Percentiles rank a stretch among this genome's conserved stretches.
phyloP scores from a whole-genome alignment of 2,113 vertebrate species.

The Pseudorhombus dupliciocellatus region DNA sequence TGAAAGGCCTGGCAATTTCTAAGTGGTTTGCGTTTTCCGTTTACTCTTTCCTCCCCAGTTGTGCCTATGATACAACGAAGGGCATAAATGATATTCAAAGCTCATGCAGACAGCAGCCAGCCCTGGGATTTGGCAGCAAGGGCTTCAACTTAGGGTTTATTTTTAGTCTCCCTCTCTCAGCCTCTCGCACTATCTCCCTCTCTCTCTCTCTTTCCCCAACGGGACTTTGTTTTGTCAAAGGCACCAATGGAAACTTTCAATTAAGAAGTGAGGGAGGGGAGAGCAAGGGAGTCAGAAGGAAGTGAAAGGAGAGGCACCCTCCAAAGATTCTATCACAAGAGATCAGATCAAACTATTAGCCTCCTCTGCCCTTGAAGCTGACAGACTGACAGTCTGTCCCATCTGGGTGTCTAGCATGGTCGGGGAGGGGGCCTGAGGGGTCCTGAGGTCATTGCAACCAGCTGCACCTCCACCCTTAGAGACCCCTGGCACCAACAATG shows the following conservation, averaged over 20 bases:
- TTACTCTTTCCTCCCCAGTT: conserved; percentile 32
- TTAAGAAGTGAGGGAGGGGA: conserved; percentile 52
- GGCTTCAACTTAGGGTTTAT: conserved; percentile 79
- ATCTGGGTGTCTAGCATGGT: conserved; percentile 70
- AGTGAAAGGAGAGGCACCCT: conserved; percentile 59
- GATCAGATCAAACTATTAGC: conserved; percentile 74
- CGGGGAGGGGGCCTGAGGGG: conserved; percentile 41
- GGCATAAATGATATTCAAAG: conserved; percentile 79
- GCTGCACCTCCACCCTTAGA: conserved; percentile 71
- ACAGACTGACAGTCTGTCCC: conserved; percentile 70
- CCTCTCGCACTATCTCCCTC: conserved; percentile 37
- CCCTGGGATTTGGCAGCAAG: conserved; percentile 76
- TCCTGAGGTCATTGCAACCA: conserved; percentile 72
- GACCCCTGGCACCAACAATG: conserved; percentile 52
- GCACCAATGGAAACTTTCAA: conserved; percentile 82
- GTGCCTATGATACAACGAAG: conserved; percentile 37
- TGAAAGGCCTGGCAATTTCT: conserved; percentile 32
- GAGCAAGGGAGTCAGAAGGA: conserved; percentile 51
- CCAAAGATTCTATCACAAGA: conserved; percentile 73
- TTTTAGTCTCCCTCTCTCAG: conserved; percentile 76
- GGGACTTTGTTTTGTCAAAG: conserved; percentile 73
- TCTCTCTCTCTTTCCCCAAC: conserved; percentile 47
- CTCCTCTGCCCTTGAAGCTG: conserved; percentile 60
- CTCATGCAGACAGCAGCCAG: conserved; percentile 75
- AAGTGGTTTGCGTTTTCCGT: conserved; percentile 33